These are phyloP conservation scores for Ophion obscuratus DNA, from an alignment of 2,888 invertebrate genomes.

Conservation along the genomic window DNA sequence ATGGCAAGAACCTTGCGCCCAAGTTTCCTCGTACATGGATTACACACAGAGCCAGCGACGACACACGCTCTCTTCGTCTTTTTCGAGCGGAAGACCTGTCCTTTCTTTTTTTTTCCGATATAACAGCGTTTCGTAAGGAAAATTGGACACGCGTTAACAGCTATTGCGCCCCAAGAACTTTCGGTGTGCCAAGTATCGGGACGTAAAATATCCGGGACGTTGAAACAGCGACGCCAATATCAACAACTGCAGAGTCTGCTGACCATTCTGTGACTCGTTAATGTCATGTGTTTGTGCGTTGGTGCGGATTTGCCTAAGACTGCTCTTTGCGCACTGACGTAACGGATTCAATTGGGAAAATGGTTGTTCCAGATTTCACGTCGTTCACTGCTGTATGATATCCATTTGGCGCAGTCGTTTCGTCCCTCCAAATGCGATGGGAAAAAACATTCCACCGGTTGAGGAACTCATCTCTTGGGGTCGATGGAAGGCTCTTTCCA, in stretches of 20 bases:
- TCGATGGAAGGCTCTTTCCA: slow-evolving; percentile 62
- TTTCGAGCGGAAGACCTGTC: background rate
- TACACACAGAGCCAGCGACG: background rate
- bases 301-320: background rate
- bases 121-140: background rate
- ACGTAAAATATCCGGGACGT: slow-evolving; percentile 28
- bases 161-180: slow-evolving; percentile 5
- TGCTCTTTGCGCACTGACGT: background rate
- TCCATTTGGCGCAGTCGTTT: slow-evolving; percentile 13
- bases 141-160: background rate
- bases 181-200: background rate
- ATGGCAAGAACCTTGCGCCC: background rate
- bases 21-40: background rate
- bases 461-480: slow-evolving; percentile 42
- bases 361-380: background rate
- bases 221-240: slow-evolving; percentile 30
- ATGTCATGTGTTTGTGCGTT: slow-evolving; percentile 2
- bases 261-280: slow-evolving; percentile 36
- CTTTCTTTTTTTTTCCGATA: background rate
- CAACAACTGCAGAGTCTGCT: slow-evolving; percentile 39
- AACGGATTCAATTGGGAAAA: background rate
- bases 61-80: background rate
- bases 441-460: slow-evolving; percentile 25
- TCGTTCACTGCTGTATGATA: slow-evolving; percentile 1
- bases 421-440: slow-evolving; percentile 48